These are phyloP conservation scores for Drosophila arizonae DNA, from an alignment of 1,140 invertebrate genomes.

Conservation along the genomic window DNA sequence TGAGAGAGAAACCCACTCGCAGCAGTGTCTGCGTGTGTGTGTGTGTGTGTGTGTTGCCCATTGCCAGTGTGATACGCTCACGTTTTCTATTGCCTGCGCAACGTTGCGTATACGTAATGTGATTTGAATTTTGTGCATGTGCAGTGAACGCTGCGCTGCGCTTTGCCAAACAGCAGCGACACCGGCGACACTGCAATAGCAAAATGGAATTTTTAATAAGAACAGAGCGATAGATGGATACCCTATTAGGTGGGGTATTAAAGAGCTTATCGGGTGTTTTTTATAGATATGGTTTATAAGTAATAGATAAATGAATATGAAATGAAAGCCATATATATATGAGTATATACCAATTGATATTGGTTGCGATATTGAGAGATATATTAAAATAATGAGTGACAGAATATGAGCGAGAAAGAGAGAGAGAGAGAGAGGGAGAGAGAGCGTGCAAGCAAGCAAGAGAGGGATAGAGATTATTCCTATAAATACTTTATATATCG, in stretches of 20 bases:
- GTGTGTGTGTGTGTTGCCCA: background rate
- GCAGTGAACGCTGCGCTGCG: conserved; percentile 55
- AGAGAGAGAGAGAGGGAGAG: no score
- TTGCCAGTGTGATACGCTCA: conserved; percentile 38
- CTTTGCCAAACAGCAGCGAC: conserved; percentile 15
- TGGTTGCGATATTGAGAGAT: no score
- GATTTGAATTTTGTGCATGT: conserved; percentile 77
- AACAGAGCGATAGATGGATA: background rate
- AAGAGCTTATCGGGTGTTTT: background rate
- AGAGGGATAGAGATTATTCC: no score
- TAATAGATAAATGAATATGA: no score
- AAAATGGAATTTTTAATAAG: background rate
- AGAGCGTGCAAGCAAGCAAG: no score
- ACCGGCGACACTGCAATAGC: conserved; percentile 1
- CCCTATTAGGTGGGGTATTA: background rate
- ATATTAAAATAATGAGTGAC: no score
- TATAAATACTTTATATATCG: no score
- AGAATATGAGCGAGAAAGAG: no score
- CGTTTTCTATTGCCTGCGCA: conserved; percentile 58
- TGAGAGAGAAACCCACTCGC: conserved; percentile 8
- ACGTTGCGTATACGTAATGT: conserved; percentile 75
- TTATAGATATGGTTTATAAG: no score
- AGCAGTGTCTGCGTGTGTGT: background rate
- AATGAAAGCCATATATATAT: no score
- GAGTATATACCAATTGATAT: no score